Evolutionary conservation across 2,888 invertebrate genomes (phyloP).

Genomic region (Laspeyria flexula): DNA sequence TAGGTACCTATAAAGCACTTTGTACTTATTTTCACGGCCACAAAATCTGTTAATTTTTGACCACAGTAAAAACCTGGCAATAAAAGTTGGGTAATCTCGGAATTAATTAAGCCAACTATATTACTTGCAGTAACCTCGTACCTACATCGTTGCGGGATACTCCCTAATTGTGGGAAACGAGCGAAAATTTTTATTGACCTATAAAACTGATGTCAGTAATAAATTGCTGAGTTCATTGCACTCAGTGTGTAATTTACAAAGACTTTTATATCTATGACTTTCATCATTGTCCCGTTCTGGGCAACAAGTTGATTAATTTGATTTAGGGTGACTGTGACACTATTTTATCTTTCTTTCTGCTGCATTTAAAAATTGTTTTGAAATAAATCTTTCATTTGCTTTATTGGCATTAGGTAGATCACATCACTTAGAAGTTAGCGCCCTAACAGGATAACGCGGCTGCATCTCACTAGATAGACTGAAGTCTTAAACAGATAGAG

Average conservation of each 20-base stretch:
- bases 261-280: constrained; percentile 37
- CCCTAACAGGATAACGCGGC: no score
- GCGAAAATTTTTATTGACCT: constrained; percentile 74
- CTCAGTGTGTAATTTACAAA: constrained; percentile 59
- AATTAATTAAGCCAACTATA: constrained; percentile 65
- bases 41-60: constrained; percentile 2
- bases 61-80: constrained; percentile 30
- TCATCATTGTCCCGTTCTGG: constrained; percentile 17
- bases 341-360: constrained; percentile 19
- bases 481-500: no score
- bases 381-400: neutral
- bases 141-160: constrained; percentile 35
- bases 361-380: neutral
- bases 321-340: constrained; percentile 1
- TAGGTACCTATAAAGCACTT: no score
- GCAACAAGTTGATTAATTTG: constrained; percentile 31
- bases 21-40: constrained; percentile 4
- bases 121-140: constrained; percentile 47
- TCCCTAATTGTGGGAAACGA: constrained; percentile 58
- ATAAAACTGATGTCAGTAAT: constrained; percentile 73
- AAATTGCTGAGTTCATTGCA: constrained; percentile 72
- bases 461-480: no score
- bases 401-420: no score
- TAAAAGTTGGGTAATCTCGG: constrained; percentile 53
- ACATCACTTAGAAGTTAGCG: no score